A percentile compares a stretch with the other conserved stretches of the same genome.
These are phyloP conservation scores for Actinia equina DNA, from an alignment of 64 coral and sea anemone species.

Conservation along the genomic window DNA sequence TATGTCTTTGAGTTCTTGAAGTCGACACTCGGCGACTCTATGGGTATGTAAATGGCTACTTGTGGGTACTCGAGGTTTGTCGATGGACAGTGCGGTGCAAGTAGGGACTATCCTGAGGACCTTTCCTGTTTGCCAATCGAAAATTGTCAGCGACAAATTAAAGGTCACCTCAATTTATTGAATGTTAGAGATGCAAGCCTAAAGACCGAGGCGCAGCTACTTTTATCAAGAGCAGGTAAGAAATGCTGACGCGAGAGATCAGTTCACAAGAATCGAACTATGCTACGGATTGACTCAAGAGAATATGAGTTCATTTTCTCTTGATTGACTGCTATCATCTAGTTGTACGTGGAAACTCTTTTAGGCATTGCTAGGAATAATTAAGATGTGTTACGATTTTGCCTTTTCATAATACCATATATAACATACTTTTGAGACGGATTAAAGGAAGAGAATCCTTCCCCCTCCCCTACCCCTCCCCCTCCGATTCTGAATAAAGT, in stretches of 20 bases:
- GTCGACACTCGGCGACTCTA: neutral
- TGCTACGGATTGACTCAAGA: neutral
- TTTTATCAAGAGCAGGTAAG: conserved; percentile 50
- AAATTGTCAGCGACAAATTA: conserved; percentile 10
- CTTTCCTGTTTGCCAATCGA: neutral
- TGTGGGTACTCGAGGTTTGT: neutral
- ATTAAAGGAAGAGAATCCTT: too few relatives aligned
- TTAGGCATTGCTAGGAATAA: too few relatives aligned
- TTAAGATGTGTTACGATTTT: too few relatives aligned
- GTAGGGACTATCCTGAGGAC: conserved; percentile 11
- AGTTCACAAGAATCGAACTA: too few relatives aligned
- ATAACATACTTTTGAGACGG: too few relatives aligned
- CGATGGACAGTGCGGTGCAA: neutral
- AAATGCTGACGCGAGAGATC: too few relatives aligned
- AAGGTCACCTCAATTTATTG: conserved; percentile 6
- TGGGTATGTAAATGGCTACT: neutral
- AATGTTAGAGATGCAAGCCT: conserved; percentile 20
- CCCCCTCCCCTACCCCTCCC: too few relatives aligned
- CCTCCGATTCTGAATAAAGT: too few relatives aligned
- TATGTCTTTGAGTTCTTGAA: neutral
- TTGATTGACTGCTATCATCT: neutral
- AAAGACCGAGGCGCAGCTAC: conserved; percentile 34
- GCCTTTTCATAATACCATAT: too few relatives aligned
- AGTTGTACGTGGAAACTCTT: too few relatives aligned
- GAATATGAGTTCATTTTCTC: neutral